Evolutionary conservation across 2,113 vertebrate species (phyloP).

Genomic region (Pelecanoides urinatrix): DNA sequence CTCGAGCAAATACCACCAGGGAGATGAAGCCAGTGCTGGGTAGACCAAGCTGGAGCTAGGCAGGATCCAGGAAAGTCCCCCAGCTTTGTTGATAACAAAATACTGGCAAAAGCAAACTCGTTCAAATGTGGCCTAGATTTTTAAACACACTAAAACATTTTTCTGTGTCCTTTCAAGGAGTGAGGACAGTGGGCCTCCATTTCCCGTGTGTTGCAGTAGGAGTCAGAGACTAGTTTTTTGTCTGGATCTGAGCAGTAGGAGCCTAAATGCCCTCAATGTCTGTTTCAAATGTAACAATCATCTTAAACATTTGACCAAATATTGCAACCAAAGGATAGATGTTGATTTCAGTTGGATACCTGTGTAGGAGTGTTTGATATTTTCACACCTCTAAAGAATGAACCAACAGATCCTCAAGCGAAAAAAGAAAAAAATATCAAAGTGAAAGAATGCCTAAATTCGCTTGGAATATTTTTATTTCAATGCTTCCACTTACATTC

Average conservation of each 20-base stretch:
- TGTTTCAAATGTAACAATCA: not conserved
- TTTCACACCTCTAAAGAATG: not conserved
- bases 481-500: not conserved
- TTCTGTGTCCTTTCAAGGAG: not conserved
- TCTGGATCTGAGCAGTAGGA: not conserved
- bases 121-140: not conserved
- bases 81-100: not conserved
- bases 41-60: not conserved
- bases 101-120: not conserved
- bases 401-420: not conserved
- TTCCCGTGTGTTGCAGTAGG: not conserved
- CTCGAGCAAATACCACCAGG: not conserved
- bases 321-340: not conserved
- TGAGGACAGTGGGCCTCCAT: not conserved
- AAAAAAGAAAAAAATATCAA: not conserved
- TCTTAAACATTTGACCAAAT: not conserved
- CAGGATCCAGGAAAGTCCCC: not conserved
- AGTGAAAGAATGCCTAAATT: not conserved
- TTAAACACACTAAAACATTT: not conserved
- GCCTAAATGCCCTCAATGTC: not conserved
- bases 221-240: not conserved
- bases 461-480: not conserved
- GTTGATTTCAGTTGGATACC: not conserved
- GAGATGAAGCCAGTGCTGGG: not conserved
- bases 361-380: not conserved